Evolutionary conservation across 1,140 invertebrate genomes (phyloP).

Genomic region (Marisa cornuarietis): DNA sequence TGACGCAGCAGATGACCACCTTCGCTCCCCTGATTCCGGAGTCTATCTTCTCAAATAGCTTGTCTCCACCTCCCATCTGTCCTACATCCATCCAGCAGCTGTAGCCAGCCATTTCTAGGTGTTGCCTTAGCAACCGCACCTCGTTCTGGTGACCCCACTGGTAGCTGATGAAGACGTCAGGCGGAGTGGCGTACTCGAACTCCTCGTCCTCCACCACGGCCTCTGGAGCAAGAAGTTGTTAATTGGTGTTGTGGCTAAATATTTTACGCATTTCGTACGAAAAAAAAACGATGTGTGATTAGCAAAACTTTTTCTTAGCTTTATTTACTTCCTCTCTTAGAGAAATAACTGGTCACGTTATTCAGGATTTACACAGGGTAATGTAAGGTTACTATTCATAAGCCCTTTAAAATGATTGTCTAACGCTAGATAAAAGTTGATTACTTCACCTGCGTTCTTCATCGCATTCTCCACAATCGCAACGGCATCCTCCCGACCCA

Average conservation of each 20-base stretch:
- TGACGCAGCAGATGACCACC: slow-evolving; percentile 59
- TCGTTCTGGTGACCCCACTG: slow-evolving; percentile 60
- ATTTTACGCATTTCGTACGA: too few relatives aligned
- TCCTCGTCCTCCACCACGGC: slow-evolving; percentile 57
- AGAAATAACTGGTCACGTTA: neutral
- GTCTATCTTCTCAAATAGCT: slow-evolving; percentile 61
- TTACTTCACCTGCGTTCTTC: slow-evolving; percentile 49
- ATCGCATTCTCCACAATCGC: slow-evolving; percentile 58
- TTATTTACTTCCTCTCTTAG: too few relatives aligned
- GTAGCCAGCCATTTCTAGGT: slow-evolving; percentile 56
- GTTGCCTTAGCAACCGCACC: slow-evolving; percentile 54
- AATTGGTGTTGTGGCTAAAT: too few relatives aligned
- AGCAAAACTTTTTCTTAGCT: too few relatives aligned
- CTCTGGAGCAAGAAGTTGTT: slow-evolving; percentile 22
- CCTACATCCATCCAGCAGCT: slow-evolving; percentile 63
- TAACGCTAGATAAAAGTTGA: too few relatives aligned
- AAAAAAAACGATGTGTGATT: too few relatives aligned
- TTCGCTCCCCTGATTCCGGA: slow-evolving; percentile 56
- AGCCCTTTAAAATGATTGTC: too few relatives aligned
- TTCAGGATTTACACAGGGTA: neutral
- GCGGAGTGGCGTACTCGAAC: slow-evolving; percentile 48
- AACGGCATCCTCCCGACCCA: slow-evolving; percentile 52
- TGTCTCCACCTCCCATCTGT: slow-evolving; percentile 64
- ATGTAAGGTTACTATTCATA: neutral
- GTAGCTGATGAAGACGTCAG: slow-evolving; percentile 61